Base-by-base conservation (phyloP, 2,888 invertebrate genomes). In the Malachius bipustulatus region DNA sequence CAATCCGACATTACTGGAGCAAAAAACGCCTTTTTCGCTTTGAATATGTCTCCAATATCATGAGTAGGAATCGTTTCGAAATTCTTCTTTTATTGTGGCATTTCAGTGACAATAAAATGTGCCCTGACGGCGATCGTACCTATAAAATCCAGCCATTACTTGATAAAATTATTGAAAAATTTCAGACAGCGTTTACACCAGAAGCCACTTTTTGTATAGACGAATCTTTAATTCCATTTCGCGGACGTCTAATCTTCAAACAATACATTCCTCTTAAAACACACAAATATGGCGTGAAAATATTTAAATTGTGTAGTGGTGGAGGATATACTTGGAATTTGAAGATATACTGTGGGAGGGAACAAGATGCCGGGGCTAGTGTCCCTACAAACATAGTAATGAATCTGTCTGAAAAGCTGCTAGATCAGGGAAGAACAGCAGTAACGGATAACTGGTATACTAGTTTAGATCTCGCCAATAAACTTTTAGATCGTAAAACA, bases 51-150 rank as follows among this genome's bases (percentile, higher is more conserved):
- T 13, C 26, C 14, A 35, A 29, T 26, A 16, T 43, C 12, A 44
- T 44, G 44, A 38, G 38, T 29, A 28, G 44, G 30, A 43, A 43
- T 19, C 16, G 41, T 14, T 43, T 43, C 30, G 41, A 43, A 37
- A n/a, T 43, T 8, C 16, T 43, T 13, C 30, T 42, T 16, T 30
- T 24, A 26, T 37, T 39, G 30, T 33, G 41, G 8, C 43, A 43
- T 36, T 43, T 43, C 27, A 19, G 19, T 11, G 35, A 43, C 16
- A 46, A 45, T 26, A 32, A 32, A 36, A 29, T 19, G 33, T 36
- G 24, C 24, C 24, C 24, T 19, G 6, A 6, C n/a, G 29, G 32
- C 4, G 27, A 33, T 19, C 26, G 27, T 10, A 26, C 32, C 19
- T 15, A 37, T 37, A 33, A 37, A 16, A 32, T 37, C 14, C 28